Conservation (phyloP, 2,888 invertebrate genomes). For the Yponomeuta evonymella region DNA sequence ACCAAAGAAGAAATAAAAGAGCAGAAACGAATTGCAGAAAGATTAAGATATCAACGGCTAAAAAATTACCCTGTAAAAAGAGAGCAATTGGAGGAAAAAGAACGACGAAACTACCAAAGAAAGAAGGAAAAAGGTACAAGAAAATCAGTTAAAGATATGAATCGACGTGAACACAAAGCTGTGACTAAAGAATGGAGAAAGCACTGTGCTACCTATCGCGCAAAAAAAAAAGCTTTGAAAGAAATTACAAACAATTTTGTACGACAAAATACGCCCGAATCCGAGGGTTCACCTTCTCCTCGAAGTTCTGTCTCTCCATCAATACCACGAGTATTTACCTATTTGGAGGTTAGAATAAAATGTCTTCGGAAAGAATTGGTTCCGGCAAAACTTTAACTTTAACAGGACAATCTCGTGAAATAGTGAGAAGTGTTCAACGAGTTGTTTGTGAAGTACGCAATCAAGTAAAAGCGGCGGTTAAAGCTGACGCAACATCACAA, state of each 20-base stretch:
- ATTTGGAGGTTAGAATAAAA: too few relatives aligned
- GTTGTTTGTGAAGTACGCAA: too few relatives aligned
- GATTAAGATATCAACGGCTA: slow-evolving; percentile 21
- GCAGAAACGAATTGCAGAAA: slow-evolving; percentile 11
- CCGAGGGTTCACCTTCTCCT: too few relatives aligned
- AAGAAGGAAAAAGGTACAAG: slow-evolving; percentile 22
- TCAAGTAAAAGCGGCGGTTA: too few relatives aligned
- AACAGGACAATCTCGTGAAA: too few relatives aligned
- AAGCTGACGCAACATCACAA: too few relatives aligned
- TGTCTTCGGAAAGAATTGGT: too few relatives aligned
- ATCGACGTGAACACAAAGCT: slow-evolving; percentile 18
- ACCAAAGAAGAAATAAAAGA: neutral
- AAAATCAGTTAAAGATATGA: slow-evolving; percentile 20
- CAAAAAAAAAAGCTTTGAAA: slow-evolving; percentile 19
- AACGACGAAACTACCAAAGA: slow-evolving; percentile 20
- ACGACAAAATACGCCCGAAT: slow-evolving; percentile 17
- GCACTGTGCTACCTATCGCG: slow-evolving; percentile 20
- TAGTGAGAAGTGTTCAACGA: too few relatives aligned
- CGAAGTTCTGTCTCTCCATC: too few relatives aligned
- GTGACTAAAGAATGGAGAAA: slow-evolving; percentile 21
- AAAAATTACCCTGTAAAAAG: slow-evolving; percentile 26
- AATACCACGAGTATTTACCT: too few relatives aligned
- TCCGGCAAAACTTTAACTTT: too few relatives aligned
- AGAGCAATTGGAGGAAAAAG: slow-evolving; percentile 23
- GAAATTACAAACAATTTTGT: slow-evolving; percentile 13